Conservation (phyloP, 1,140 invertebrate species). For the Drosophila repletoides region DNA sequence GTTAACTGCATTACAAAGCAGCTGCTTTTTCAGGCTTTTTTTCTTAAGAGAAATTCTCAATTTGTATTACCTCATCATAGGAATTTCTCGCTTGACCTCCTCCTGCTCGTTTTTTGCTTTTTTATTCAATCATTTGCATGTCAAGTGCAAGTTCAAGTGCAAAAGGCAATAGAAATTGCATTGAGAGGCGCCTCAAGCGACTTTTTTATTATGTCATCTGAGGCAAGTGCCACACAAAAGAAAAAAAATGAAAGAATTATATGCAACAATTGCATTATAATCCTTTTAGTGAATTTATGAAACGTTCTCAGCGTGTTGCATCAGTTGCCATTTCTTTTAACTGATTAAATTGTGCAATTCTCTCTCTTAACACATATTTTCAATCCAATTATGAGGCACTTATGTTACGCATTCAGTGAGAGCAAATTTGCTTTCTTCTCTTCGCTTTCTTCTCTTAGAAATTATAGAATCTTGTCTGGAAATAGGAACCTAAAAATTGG, state of each 20-base stretch:
- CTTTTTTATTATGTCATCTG: conserved; percentile 6
- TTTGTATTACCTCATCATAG: neutral
- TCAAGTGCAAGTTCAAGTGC: conserved; percentile 73
- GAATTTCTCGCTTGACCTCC: too few species aligned
- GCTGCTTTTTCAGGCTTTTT: too few species aligned
- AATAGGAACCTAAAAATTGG: too few species aligned
- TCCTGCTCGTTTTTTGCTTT: neutral
- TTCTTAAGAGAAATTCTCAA: neutral
- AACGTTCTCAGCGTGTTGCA: conserved; percentile 13
- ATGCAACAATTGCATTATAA: conserved; percentile 25
- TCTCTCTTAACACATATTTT: conserved; percentile 49
- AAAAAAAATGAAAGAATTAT: too few species aligned
- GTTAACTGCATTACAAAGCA: neutral
- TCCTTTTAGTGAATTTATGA: conserved; percentile 40
- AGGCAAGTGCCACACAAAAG: conserved; percentile 48
- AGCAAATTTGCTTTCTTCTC: too few species aligned
- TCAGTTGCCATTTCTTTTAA: neutral
- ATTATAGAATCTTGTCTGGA: too few species aligned
- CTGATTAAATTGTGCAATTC: conserved; percentile 62
- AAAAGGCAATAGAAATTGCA: conserved; percentile 38
- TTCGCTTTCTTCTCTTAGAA: too few species aligned
- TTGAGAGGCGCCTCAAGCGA: conserved; percentile 19
- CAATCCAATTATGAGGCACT: conserved; percentile 61
- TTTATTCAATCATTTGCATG: too few species aligned
- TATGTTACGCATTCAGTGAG: too few species aligned